Conservation (phyloP, 1,140 invertebrate species). For the Leptinotarsa texana region DNA sequence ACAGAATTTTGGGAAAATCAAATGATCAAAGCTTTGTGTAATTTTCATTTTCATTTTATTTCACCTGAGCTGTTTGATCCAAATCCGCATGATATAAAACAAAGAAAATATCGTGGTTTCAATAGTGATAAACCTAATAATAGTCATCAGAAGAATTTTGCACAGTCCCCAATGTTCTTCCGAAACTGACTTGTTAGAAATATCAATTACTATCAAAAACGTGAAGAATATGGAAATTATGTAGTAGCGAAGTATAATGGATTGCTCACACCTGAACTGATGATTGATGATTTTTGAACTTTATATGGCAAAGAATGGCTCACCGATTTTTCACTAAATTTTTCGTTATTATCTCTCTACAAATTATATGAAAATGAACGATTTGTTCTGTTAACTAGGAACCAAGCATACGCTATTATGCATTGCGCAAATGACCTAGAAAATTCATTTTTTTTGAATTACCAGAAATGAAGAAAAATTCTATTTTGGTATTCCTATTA, state of each 20-base stretch:
- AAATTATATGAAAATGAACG: background rate
- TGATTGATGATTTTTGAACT: background rate
- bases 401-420: constrained; percentile 5
- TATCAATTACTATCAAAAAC: constrained; percentile 15
- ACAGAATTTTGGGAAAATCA: no score
- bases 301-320: constrained; percentile 3
- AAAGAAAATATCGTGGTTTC: background rate
- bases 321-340: constrained; percentile 1
- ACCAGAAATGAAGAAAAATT: background rate
- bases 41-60: no score
- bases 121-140: background rate
- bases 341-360: background rate
- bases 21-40: no score
- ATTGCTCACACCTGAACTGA: background rate
- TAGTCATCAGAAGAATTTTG: background rate
- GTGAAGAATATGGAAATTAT: constrained; percentile 21
- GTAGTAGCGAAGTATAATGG: constrained; percentile 12
- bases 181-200: constrained; percentile 21
- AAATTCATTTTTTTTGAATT: constrained; percentile 7
- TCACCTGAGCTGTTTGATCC: no score
- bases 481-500: background rate
- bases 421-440: background rate
- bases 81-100: no score
- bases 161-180: background rate
- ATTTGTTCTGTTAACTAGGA: no score